Percentiles rank a stretch among this genome's conserved stretches.
Conservation (phyloP, 2,113 vertebrate genomes). For the Platanista minor region DNA sequence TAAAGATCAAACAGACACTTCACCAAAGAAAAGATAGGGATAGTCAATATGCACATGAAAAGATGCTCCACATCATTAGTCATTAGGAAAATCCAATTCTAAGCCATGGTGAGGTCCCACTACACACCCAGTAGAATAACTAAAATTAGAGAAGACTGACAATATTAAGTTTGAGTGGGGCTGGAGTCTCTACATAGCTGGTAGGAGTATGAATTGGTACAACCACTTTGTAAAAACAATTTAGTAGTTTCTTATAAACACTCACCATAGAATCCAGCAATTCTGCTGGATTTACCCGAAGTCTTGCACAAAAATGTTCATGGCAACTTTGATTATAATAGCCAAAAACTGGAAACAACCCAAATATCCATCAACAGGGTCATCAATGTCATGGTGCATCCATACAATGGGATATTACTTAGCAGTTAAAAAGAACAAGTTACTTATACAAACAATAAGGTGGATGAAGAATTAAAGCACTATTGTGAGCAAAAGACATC, state of each 20-base stretch:
- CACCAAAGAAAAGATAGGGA: background rate
- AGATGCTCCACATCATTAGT: fast-evolving
- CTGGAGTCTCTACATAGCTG: fast-evolving
- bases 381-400: fast-evolving
- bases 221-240: too few species aligned
- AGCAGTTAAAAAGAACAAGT: background rate
- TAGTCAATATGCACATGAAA: fast-evolving
- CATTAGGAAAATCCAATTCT: too few species aligned
- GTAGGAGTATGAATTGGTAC: background rate
- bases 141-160: background rate
- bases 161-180: fast-evolving
- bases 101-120: fast-evolving
- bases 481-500: background rate
- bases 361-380: fast-evolving
- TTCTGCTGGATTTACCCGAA: background rate
- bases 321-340: background rate
- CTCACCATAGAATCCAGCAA: background rate
- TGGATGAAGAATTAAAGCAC: background rate
- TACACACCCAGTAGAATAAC: fast-evolving
- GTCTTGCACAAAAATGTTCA: background rate
- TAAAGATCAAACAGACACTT: background rate
- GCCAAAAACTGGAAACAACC: background rate
- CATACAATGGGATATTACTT: too few species aligned
- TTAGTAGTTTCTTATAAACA: background rate
- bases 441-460: fast-evolving